These are phyloP conservation scores for Germaria angustata DNA, from an alignment of 2,888 invertebrate genomes.

Conservation along the genomic window DNA sequence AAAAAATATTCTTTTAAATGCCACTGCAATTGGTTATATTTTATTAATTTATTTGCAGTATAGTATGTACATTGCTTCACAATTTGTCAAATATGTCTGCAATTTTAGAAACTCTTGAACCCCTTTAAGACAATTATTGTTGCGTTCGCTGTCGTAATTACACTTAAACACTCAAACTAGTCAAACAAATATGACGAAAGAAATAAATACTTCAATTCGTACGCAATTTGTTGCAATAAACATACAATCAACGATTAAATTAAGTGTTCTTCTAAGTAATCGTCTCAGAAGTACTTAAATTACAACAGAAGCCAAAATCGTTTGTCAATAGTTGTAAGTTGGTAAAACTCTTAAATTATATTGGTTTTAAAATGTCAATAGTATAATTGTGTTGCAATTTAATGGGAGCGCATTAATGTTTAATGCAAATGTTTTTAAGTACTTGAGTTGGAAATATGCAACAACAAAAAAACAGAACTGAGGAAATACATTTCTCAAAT, in stretches of 20 bases:
- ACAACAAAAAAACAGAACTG: too few relatives aligned
- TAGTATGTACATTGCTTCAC: too few relatives aligned
- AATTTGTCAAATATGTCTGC: not conserved
- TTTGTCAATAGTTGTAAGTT: constrained; percentile 15
- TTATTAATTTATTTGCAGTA: not conserved
- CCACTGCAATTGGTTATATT: too few relatives aligned
- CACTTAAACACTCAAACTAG: not conserved
- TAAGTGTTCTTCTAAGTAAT: not conserved
- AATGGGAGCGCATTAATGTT: not conserved
- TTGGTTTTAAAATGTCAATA: constrained; percentile 35
- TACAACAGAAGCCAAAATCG: constrained; percentile 10
- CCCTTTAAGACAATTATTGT: not conserved
- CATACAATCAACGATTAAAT: not conserved
- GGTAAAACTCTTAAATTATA: constrained; percentile 6
- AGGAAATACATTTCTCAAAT: too few relatives aligned
- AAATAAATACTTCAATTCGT: not conserved
- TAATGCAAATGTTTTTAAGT: not conserved
- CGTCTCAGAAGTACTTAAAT: not conserved
- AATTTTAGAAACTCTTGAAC: not conserved
- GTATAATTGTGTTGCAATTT: not conserved
- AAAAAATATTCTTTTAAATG: too few relatives aligned
- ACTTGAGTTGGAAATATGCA: not conserved
- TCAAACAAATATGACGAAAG: not conserved
- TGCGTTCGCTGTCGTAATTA: not conserved
- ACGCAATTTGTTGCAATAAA: not conserved